These are phyloP conservation scores for Clytia hemisphaerica DNA, from an alignment of 30 jellyfish, hydroid and myxozoan genomes.

Conservation along the genomic window DNA sequence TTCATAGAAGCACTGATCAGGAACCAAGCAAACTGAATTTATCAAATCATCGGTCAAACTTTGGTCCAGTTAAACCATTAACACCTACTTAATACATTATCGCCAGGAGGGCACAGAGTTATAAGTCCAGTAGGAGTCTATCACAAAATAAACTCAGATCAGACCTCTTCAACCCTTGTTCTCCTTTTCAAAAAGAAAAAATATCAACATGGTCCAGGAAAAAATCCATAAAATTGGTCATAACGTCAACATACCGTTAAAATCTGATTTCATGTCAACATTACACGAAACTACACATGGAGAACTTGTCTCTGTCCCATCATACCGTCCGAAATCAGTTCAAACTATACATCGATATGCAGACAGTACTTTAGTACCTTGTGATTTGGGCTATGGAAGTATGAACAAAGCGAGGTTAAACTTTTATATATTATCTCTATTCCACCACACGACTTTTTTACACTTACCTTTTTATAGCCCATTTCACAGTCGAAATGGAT, in stretches of 20 bases:
- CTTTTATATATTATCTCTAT: background rate
- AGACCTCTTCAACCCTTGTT: background rate
- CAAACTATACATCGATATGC: slow-evolving; percentile 14
- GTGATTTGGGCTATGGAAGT: background rate
- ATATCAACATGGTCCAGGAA: background rate
- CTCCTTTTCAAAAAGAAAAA: background rate
- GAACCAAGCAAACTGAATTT: too few species aligned
- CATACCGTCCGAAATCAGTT: background rate
- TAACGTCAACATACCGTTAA: background rate
- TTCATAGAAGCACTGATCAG: too few species aligned
- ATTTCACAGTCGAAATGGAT: too few species aligned
- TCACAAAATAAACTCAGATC: background rate
- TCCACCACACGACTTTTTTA: too few species aligned
- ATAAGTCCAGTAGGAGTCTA: too few species aligned
- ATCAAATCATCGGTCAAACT: too few species aligned
- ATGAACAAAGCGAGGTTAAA: background rate
- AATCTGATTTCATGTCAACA: background rate
- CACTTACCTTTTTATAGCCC: too few species aligned
- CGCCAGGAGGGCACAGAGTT: too few species aligned
- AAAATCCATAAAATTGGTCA: background rate
- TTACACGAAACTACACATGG: slow-evolving; percentile 1
- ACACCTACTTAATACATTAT: too few species aligned
- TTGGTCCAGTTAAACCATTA: too few species aligned
- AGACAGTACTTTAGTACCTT: background rate
- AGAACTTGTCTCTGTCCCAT: background rate